Evolutionary conservation across 2,797 vertebrate species (phyloP).

Genomic region (Ctenopoma kingsleyae): DNA sequence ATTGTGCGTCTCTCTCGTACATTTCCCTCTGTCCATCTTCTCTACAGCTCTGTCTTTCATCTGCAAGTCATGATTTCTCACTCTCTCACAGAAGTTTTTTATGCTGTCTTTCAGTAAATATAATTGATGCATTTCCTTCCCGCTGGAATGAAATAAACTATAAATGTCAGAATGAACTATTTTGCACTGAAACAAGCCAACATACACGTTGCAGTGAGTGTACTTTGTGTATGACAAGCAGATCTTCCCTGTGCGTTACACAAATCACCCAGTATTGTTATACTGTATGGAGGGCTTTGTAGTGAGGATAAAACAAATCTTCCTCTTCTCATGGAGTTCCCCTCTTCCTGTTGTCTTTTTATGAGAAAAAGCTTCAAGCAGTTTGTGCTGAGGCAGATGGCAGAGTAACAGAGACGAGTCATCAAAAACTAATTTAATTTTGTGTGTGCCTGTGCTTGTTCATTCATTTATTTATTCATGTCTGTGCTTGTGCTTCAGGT

Average conservation of each 20-base stretch:
- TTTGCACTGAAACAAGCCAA: neutral
- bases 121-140: neutral
- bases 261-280: neutral
- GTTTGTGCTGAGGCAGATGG: neutral
- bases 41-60: slow-evolving; percentile 39
- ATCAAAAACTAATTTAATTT: neutral
- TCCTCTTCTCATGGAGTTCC: neutral
- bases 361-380: slow-evolving; percentile 14
- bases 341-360: neutral
- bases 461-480: neutral
- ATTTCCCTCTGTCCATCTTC: slow-evolving; percentile 27
- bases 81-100: neutral
- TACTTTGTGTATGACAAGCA: neutral
- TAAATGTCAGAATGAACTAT: neutral
- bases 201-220: neutral
- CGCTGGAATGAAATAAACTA: neutral
- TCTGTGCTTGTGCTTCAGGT: slow-evolving; percentile 33
- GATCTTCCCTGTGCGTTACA: neutral
- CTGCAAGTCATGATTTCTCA: slow-evolving; percentile 21
- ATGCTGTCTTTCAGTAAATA: slow-evolving; percentile 4
- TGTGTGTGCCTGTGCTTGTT: slow-evolving; percentile 2
- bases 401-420: neutral
- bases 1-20: neutral
- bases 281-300: neutral
- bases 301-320: neutral